Evolutionary conservation across 2,113 vertebrate species (phyloP), one percentile per base, ranked within the genome.

Genomic region (Castor canadensis): DNA sequence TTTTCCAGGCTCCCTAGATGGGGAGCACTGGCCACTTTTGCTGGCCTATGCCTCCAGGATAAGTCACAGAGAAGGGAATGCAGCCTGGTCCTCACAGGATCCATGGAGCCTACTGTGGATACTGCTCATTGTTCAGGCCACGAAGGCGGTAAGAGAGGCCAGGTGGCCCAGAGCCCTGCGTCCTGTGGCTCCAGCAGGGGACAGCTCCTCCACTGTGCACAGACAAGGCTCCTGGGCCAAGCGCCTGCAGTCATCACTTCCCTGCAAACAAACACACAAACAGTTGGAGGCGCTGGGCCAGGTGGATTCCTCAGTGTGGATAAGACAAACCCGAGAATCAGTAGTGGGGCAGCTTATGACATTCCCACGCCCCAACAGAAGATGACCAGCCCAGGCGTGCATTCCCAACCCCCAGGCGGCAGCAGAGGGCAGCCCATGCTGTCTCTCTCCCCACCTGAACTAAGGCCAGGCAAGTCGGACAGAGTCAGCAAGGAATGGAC

Each of bases 61-160:
- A 6, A 20, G 4, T 52, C 17, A 2, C 0, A 4, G 11, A 52
- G 7, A 24, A 49, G n/a, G 11, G 1, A 15, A 1, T 0, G 32
- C 30, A 5, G 6, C 32, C 24, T 3, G 40, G 54, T 10, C 28
- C 60, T 3, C 1, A 3, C 13, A 64, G 64, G 26, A 54, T 17
- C 28, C 30, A 40, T 1, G 19, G 60, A 1, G 45, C n/a, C 79
- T 52, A 6, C 22, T 13, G 22, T n/a, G n/a, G 71, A 5, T 3
- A 17, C 77, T 47, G 7, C 92, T 3, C 7, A 28, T 1, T 0
- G 3, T 45, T 5, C 45, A 2, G 20, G 64, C 19, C 0, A 1
- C 6, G 52, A 58, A 6, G 4, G 24, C 54, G n/a, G n/a, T n/a
- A 3, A 6, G 32, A 79, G 62, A 22, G 8, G 6, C n/a, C 82